phyloP scores from a whole-genome alignment of 2,797 vertebrate genomes.

The Galagoides demidoff region DNA sequence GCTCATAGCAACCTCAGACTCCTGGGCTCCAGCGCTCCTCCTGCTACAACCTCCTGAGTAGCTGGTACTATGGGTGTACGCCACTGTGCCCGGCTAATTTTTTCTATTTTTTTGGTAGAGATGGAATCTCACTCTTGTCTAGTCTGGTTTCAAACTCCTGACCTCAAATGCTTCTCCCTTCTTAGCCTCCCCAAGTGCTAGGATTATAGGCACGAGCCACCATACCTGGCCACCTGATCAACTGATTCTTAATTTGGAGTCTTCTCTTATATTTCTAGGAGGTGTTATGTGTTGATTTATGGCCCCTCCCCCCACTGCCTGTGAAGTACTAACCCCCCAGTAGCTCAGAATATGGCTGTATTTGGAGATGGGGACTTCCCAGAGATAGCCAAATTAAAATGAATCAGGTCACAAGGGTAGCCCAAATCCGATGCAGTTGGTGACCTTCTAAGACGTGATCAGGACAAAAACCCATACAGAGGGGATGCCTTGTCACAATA shows the following conservation, averaged over 20 bases:
- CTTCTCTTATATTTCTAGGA: background rate
- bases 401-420: background rate
- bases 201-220: too few species aligned
- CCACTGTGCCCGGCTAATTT: background rate
- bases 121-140: too few species aligned
- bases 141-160: too few species aligned
- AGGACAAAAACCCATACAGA: too few species aligned
- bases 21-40: background rate
- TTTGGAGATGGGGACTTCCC: background rate
- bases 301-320: rapidly evolving
- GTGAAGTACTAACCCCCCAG: background rate
- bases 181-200: too few species aligned
- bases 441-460: background rate
- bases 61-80: background rate
- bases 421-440: background rate
- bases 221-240: background rate
- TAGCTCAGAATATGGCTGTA: background rate
- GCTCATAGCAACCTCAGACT: background rate
- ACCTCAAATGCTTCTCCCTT: too few species aligned
- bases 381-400: background rate
- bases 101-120: too few species aligned
- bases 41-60: background rate
- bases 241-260: background rate
- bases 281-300: background rate
- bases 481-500: background rate